phyloP scores from a whole-genome alignment of 2,113 vertebrate genomes.

The Scatophagus argus region DNA sequence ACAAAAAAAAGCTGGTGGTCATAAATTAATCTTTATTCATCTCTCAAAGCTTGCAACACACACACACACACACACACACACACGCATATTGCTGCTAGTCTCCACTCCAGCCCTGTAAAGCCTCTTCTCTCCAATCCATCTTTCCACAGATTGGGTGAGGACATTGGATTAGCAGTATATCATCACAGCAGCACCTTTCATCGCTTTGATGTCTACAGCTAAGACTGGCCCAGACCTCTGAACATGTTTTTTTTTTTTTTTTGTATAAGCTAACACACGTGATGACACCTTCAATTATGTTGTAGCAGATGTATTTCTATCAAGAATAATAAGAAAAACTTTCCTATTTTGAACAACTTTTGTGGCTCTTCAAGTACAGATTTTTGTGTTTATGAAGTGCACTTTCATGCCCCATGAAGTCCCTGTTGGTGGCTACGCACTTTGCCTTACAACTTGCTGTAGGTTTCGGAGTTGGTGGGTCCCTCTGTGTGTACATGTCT shows the following conservation, averaged over 20 bases:
- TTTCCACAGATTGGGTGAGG: constrained; percentile 26
- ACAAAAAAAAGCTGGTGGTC: not conserved
- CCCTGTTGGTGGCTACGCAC: too few species aligned
- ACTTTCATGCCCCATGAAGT: too few species aligned
- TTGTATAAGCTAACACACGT: not conserved
- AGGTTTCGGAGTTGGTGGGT: too few species aligned
- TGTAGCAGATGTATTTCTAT: too few species aligned
- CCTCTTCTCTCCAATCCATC: constrained; percentile 26
- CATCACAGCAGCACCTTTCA: not conserved
- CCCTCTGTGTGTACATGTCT: too few species aligned
- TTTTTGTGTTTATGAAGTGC: too few species aligned
- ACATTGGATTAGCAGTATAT: constrained; percentile 17
- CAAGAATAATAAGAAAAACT: too few species aligned
- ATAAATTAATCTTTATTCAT: constrained; percentile 13
- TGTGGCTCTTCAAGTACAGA: too few species aligned
- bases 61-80: not conserved
- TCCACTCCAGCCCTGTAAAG: constrained; percentile 20
- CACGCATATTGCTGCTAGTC: not conserved
- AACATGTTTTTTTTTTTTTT: not conserved
- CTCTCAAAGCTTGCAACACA: not conserved
- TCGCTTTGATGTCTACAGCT: constrained; percentile 3
- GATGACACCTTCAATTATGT: constrained; percentile 8
- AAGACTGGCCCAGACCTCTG: not conserved
- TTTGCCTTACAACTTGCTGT: too few species aligned
- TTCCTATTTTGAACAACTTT: too few species aligned